Base-by-base conservation (phyloP, 2,113 vertebrate species). In the Halcyon senegalensis region DNA sequence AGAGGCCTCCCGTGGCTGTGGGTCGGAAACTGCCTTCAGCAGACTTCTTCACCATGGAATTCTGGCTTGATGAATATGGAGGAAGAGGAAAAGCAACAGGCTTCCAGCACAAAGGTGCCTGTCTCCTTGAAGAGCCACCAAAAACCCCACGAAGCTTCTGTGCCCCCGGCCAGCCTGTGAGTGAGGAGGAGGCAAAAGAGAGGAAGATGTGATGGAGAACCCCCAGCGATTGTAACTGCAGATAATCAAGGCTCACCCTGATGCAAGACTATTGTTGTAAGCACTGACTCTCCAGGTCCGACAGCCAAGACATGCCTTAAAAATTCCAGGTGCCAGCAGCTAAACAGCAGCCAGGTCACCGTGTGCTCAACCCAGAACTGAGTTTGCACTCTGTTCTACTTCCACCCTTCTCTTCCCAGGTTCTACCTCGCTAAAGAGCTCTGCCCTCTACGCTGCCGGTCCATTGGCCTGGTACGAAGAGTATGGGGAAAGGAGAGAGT, bases 111-210 rank as follows among this genome's bases (percentile, higher is more conserved):
- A 60, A 85, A 78, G n/a, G 11, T 59, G 41, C 16, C 11, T 25
- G 59, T 15, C 18, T 44, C 41, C 24, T 30, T 35, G 30, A 81
- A 62, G 9, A 85, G 23, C 72, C 43, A 59, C 0, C 0, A 56
- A 66, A 18, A 44, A 2, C 13, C 25, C 53, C 3, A 3, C 10
- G 46, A 25, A 58, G 28, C 33, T 63, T 53, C 5, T 0, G 0
- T 1, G 1, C 3, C 16, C 6, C 6, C 39, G 69, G 46, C 12
- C 51, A 63, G 7, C 53, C 31, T 1, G 1, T 12, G 3, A 56
- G 23, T 3, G 35, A 63, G 64, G 51, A 55, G 24, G 21, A 69
- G 2, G 10, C 6, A 86, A 69, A 62, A 63, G 82, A 66, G 50
- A 75, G 23, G 24, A 86, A 69, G 21, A 53, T 17, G 5, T 11